Percentiles rank a stretch among this genome's conserved stretches.
phyloP scores from a whole-genome alignment of 2,888 invertebrate species.

The Barypeithes pellucidus region DNA sequence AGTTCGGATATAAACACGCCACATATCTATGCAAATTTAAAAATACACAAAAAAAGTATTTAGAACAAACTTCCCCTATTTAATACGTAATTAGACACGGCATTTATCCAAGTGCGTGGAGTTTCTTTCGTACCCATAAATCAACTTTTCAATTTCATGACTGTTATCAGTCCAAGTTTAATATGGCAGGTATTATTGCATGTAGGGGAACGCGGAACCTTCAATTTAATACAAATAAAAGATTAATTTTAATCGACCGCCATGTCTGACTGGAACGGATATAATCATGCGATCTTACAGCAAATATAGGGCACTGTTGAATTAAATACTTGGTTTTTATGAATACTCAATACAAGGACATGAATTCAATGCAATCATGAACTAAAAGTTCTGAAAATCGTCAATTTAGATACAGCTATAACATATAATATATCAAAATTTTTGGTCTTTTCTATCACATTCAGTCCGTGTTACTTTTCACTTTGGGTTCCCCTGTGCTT shows the following conservation, averaged over 20 bases:
- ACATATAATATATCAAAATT: too few relatives aligned
- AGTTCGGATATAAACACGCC: neutral
- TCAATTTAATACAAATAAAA: neutral
- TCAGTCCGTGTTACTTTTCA: too few relatives aligned
- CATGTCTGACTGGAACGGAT: too few relatives aligned
- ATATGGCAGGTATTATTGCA: conserved; percentile 37
- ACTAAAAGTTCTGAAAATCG: too few relatives aligned
- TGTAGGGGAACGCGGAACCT: neutral
- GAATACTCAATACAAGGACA: too few relatives aligned
- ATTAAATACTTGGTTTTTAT: too few relatives aligned
- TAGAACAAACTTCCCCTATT: conserved; percentile 37
- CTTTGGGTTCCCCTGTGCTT: conserved; percentile 1
- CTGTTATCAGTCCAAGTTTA: conserved; percentile 45
- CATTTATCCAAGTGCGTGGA: conserved; percentile 44
- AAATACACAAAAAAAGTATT: conserved; percentile 35
- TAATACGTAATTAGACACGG: conserved; percentile 51
- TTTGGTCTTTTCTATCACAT: too few relatives aligned
- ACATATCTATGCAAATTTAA: conserved; percentile 43
- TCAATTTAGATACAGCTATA: too few relatives aligned
- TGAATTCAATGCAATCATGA: too few relatives aligned
- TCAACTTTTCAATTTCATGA: conserved; percentile 54
- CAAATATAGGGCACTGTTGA: too few relatives aligned
- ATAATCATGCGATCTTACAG: too few relatives aligned
- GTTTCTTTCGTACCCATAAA: conserved; percentile 49
- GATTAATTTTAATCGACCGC: too few relatives aligned